Evolutionary conservation across 2,888 invertebrate genomes (phyloP).

Genomic region (Periphyllus acericola): DNA sequence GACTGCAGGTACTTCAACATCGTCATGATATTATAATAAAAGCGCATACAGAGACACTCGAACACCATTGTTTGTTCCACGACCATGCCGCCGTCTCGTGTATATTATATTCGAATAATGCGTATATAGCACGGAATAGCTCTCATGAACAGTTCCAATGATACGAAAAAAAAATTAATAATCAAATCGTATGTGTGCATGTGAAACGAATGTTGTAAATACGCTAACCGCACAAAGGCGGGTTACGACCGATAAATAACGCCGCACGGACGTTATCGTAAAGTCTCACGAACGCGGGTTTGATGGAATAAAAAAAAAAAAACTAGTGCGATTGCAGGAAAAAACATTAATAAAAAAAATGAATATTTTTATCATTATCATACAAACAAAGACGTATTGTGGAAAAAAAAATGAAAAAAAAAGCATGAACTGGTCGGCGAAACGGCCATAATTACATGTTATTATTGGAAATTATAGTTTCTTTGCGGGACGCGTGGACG

Average conservation of each 20-base stretch:
- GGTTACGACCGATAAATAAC: not conserved
- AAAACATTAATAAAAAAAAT: too few relatives aligned
- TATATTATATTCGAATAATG: not conserved
- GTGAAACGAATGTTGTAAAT: not conserved
- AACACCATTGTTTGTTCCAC: not conserved
- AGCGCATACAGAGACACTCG: not conserved
- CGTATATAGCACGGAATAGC: not conserved
- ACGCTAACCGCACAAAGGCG: not conserved
- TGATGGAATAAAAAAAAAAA: not conserved
- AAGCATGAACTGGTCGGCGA: not conserved
- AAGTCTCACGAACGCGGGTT: not conserved
- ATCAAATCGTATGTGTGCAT: not conserved
- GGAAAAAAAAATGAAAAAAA: too few relatives aligned
- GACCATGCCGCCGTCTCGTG: too few relatives aligned
- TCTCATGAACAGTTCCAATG: not conserved
- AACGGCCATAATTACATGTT: not conserved
- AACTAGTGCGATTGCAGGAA: not conserved
- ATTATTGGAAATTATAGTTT: not conserved
- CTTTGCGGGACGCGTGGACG: not conserved
- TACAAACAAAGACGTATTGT: conserved; percentile 11
- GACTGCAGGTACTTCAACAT: too few relatives aligned
- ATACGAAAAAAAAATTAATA: not conserved
- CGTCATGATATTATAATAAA: not conserved
- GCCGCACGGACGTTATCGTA: not conserved
- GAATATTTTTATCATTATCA: not conserved